These are phyloP conservation scores for Ptyas mucosa DNA, from an alignment of 2,113 vertebrate species.

Conservation along the genomic window DNA sequence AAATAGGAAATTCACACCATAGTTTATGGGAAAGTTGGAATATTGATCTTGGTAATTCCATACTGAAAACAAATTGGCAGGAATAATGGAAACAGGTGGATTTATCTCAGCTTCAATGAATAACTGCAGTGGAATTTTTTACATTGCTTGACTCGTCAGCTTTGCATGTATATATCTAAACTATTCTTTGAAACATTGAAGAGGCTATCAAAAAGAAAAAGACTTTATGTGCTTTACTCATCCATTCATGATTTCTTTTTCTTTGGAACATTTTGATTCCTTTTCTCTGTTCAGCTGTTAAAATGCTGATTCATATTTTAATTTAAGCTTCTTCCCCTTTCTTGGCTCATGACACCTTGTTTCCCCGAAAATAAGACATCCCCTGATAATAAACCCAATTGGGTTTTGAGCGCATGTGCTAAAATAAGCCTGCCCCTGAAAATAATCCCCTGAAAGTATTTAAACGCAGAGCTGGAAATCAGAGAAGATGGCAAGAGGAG, in stretches of 20 bases:
- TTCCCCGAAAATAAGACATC: no score
- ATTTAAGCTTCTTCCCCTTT: conserved; percentile 72
- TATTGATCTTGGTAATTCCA: not conserved
- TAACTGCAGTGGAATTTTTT: not conserved
- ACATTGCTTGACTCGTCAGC: not conserved
- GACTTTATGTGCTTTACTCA: conserved; percentile 70
- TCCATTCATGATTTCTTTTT: conserved; percentile 74
- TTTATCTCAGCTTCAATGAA: not conserved
- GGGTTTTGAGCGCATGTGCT: no score
- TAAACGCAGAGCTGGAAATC: no score
- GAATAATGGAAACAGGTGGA: not conserved
- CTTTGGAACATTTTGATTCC: conserved; percentile 80
- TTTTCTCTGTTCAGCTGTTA: conserved; percentile 76
- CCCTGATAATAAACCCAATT: no score
- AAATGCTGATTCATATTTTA: conserved; percentile 80
- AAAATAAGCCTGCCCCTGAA: no score
- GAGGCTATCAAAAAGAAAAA: not conserved
- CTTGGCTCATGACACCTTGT: conserved; percentile 39
- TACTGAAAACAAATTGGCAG: not conserved
- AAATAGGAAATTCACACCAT: not conserved
- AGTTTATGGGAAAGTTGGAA: not conserved
- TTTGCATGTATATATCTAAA: not conserved
- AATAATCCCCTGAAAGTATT: no score
- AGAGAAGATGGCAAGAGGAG: no score
- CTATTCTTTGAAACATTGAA: not conserved